These are phyloP conservation scores for Smithornis capensis DNA, from an alignment of 2,113 vertebrate species.

Conservation along the genomic window DNA sequence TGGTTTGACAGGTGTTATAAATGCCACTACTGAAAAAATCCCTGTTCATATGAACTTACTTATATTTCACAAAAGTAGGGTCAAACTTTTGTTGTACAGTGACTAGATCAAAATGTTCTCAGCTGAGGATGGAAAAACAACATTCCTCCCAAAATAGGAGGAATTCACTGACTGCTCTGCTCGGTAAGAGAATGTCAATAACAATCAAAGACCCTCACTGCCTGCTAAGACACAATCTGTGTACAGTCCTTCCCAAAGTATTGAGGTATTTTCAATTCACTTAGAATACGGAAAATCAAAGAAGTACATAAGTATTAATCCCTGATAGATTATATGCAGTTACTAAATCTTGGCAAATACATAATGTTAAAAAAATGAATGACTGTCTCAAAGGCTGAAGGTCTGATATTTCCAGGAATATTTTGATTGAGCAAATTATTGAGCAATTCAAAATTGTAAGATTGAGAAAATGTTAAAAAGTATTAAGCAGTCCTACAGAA, in stretches of 20 bases:
- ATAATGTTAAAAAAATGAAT: neutral
- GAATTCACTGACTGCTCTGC: neutral
- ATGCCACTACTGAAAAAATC: neutral
- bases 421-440: neutral
- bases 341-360: neutral
- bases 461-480: neutral
- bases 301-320: neutral
- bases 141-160: constrained; percentile 21
- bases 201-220: neutral
- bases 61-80: neutral
- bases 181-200: neutral
- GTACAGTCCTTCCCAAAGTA: neutral
- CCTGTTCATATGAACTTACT: neutral
- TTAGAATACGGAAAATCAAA: neutral
- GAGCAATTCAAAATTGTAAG: neutral
- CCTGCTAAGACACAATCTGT: neutral
- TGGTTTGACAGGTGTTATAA: neutral
- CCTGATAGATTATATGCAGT: neutral
- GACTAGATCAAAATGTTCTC: constrained; percentile 33
- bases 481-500: neutral
- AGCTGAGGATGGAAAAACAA: constrained; percentile 14
- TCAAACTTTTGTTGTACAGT: neutral
- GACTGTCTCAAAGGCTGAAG: neutral
- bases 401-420: neutral
- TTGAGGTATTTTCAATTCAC: neutral